Base-by-base conservation (phyloP, 37 sponge, comb jelly and placozoan species). In the Oopsacas minuta region DNA sequence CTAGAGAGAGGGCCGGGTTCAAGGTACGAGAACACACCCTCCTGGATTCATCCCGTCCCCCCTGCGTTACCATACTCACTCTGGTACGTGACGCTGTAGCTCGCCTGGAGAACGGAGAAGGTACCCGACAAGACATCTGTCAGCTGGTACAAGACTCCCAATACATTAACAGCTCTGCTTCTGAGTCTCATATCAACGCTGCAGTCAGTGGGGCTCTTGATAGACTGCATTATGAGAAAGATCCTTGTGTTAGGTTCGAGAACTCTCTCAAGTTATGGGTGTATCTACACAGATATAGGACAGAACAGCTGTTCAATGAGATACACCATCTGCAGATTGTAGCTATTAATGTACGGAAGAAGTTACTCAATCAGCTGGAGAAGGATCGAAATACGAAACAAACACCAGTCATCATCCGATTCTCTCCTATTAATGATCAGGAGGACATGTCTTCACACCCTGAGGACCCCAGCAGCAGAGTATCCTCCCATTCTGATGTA, bases 151-250 rank as follows among this genome's bases (percentile, higher is more conserved):
- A 88, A n/a, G 93, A 93, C 84, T 93, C 93, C 10, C 91, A 90
- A 82, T 93, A 82, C 82, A 52, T 93, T 5, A 37, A 83, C 23
- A 87, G 85, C 38, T 35, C 82, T 38, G 89, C 89, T 81, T 88
- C 91, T 5, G 91, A 93, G 32, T 61, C 83, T 35, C 93, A 93
- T 90, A 39, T 95, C 81, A 89, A 95, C 82, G 86, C 90, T 82
- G 93, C 92, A 15, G 96, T 95, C 36, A 92, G 93, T 88, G 96
- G 96, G n/a, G 96, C 96, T 23, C 86, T 95, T 39, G 96, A 95
- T 52, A 39, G 96, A 23, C 89, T 95, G 23, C 96, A 95, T 82
- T 95, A 95, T 81, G 96, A 95, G 91, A 95, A 95, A 88, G 96
- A 95, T 37, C 96, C 96, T 0, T 95, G 96, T 52, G 96, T 95